Base-by-base conservation (phyloP, 2,888 invertebrate genomes). In the Nymphalis polychloros region DNA sequence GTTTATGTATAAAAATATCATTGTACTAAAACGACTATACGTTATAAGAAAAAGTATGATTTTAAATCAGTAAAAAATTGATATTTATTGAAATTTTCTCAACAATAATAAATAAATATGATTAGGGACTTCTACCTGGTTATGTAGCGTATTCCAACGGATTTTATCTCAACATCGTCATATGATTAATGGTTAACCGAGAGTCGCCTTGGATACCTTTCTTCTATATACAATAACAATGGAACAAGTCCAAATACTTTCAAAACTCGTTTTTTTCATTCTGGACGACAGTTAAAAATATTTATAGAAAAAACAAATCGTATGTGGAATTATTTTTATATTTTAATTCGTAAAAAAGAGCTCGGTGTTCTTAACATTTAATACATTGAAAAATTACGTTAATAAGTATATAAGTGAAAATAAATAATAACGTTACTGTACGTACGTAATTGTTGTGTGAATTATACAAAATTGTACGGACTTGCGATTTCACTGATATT, bases 141-240 rank as follows among this genome's bases (percentile, higher is more conserved):
- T 72, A 71, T 76, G 75, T 79, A 67, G 57, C 72, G 72, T 80
- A 61, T 74, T 75, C 79, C 78, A 70, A 79, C 79, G 81, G 84
- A 84, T 85, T 87, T 86, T 89, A 88, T 89, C 89, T 87, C 76
- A 76, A 73, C 85, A 79, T 82, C 79, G 83, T 85, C 85, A 72
- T 86, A 90, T 91, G 91, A 92, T 90, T 88, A 90, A 92, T 92
- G 87, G 80, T 77, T 79, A 75, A 85, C 85, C 79, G 79, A 84
- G 77, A 85, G 84, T 81, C 81, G 80, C 79, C 77, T 81, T 81
- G 82, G 82, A 86, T 85, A 83, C 84, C 86, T 85, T 85, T 87
- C 84, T 84, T 81, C 81, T 78, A 74, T 79, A 77, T 84, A 81
- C 80, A 84, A 81, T 82, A 84, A 90, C 88, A 89, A 90, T 87